These are phyloP conservation scores for Osmoderma eremita DNA, from an alignment of 2,888 invertebrate species.

Conservation along the genomic window DNA sequence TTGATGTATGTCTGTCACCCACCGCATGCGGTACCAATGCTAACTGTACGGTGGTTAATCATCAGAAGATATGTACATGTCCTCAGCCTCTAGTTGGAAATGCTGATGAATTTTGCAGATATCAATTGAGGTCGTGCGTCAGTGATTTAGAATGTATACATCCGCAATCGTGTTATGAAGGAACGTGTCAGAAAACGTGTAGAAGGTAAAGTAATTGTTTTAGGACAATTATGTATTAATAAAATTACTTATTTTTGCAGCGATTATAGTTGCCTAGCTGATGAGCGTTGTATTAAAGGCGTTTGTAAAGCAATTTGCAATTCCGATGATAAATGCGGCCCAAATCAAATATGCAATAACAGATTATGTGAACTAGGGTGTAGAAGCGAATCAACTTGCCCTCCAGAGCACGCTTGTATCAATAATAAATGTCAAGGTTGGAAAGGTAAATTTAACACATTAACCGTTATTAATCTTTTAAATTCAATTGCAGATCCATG, in stretches of 20 bases:
- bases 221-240: not conserved
- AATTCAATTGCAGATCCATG: constrained; percentile 76
- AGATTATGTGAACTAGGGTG: constrained; percentile 88
- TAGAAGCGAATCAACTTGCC: constrained; percentile 83
- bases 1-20: constrained; percentile 78
- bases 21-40: constrained; percentile 88
- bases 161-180: constrained; percentile 80
- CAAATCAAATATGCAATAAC: constrained; percentile 87
- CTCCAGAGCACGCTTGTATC: constrained; percentile 79
- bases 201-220: constrained; percentile 68
- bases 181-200: constrained; percentile 81
- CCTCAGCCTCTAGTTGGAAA: constrained; percentile 78
- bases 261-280: constrained; percentile 82
- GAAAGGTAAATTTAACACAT: constrained; percentile 39
- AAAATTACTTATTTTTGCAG: constrained; percentile 63
- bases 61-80: constrained; percentile 80
- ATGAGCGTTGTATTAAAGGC: constrained; percentile 86
- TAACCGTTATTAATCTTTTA: not conserved
- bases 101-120: constrained; percentile 77
- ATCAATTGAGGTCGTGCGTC: constrained; percentile 73
- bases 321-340: constrained; percentile 82
- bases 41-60: constrained; percentile 74
- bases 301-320: constrained; percentile 88
- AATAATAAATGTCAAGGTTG: constrained; percentile 83
- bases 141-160: constrained; percentile 74